These are phyloP conservation scores for Lithobates pipiens DNA, from an alignment of 2,797 vertebrate species.

Conservation along the genomic window DNA sequence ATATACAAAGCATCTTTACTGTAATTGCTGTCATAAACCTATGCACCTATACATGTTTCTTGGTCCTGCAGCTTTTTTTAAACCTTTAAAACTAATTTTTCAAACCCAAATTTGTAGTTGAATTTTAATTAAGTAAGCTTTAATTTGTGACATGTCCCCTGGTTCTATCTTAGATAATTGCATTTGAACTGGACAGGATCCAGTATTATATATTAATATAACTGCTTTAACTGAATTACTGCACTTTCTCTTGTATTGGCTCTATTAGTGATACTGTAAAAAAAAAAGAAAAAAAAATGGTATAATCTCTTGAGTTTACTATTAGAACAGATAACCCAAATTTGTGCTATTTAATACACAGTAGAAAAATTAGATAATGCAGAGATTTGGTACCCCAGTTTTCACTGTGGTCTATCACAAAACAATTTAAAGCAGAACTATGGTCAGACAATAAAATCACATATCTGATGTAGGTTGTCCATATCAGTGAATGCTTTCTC, in stretches of 20 bases:
- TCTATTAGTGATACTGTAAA: not conserved
- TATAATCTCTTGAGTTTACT: not conserved
- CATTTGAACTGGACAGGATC: conserved; percentile 16
- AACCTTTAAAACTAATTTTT: conserved; percentile 36
- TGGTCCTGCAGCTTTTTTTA: conserved; percentile 1
- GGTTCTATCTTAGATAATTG: conserved; percentile 42
- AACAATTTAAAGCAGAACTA: no score
- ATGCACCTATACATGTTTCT: not conserved
- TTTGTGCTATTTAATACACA: not conserved
- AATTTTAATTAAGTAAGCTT: conserved; percentile 31
- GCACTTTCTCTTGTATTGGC: not conserved
- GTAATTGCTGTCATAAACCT: not conserved
- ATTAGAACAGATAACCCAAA: not conserved
- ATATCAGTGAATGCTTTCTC: no score
- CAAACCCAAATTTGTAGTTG: not conserved
- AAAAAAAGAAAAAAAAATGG: not conserved
- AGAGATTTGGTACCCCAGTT: not conserved
- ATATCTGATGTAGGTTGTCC: no score
- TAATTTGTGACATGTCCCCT: conserved; percentile 46
- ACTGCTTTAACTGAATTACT: not conserved
- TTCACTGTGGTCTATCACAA: no score
- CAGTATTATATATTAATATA: conserved; percentile 16
- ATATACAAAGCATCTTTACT: not conserved
- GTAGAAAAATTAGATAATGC: not conserved
- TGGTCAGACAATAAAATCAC: no score